A percentile compares a stretch with the other conserved stretches of the same genome.
phyloP scores from a whole-genome alignment of 2,113 vertebrate species.

The Etia nguti region DNA sequence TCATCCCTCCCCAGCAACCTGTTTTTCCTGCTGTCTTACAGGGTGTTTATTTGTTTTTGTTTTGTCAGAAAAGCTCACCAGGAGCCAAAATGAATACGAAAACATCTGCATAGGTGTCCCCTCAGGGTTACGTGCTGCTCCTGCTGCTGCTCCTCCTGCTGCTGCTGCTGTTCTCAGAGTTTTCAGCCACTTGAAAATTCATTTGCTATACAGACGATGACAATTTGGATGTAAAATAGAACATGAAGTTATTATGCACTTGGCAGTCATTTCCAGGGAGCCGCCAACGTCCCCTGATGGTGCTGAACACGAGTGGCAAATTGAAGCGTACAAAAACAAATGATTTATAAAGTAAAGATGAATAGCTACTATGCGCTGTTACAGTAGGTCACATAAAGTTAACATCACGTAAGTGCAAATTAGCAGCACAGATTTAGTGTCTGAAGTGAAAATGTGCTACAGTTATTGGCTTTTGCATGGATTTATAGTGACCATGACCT shows the following conservation, averaged over 20 bases:
- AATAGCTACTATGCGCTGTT: constrained; percentile 1
- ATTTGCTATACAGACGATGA: constrained; percentile 34
- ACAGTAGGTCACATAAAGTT: constrained; percentile 27
- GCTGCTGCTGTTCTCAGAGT: constrained; percentile 16
- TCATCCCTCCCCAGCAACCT: constrained; percentile 30
- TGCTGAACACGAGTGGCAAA: constrained; percentile 42
- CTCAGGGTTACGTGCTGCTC: not conserved
- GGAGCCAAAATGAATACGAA: constrained; percentile 63
- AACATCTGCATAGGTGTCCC: constrained; percentile 63
- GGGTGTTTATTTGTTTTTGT: constrained; percentile 61
- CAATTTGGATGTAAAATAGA: constrained; percentile 46
- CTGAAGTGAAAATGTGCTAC: not conserved
- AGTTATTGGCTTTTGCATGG: not conserved
- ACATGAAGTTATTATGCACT: constrained; percentile 36
- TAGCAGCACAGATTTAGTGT: constrained; percentile 1
- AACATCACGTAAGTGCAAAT: constrained; percentile 22
- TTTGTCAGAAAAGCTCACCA: constrained; percentile 60
- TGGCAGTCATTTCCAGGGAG: constrained; percentile 30
- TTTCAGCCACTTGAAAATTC: constrained; percentile 35
- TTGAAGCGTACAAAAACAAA: constrained; percentile 24
- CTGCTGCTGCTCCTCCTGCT: not conserved
- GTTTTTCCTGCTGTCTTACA: constrained; percentile 50
- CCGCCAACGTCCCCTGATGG: constrained; percentile 18
- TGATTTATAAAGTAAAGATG: constrained; percentile 31
- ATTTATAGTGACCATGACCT: not conserved